Conservation (phyloP, 92 coral and sea anemone species). For the Palythoa heliodiscus region DNA sequence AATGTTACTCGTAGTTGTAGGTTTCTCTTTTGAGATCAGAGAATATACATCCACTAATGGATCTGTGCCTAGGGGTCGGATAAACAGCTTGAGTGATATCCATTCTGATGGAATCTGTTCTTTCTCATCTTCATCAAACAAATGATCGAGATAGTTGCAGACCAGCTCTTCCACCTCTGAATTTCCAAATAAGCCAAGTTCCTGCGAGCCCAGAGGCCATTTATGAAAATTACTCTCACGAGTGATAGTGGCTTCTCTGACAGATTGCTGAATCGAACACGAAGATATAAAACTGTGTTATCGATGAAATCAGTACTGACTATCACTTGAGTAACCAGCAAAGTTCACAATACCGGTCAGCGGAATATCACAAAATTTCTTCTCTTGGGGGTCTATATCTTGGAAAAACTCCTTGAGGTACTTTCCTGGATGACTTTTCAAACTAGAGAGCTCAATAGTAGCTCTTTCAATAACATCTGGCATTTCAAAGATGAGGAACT, state of each 20-base stretch:
- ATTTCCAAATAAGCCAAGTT: constrained; percentile 10
- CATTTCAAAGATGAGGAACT: constrained; percentile 48
- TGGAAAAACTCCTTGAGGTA: constrained; percentile 6
- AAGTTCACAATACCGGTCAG: background rate
- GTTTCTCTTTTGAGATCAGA: constrained; percentile 46
- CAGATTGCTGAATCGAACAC: background rate
- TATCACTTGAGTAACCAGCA: background rate
- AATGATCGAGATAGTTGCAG: constrained; percentile 3
- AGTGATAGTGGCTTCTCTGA: constrained; percentile 14
- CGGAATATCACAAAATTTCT: background rate
- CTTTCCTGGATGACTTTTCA: constrained; percentile 5
- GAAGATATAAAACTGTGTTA: background rate
- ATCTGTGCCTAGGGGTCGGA: constrained; percentile 45
- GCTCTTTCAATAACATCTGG: constrained; percentile 54
- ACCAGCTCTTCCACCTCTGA: background rate
- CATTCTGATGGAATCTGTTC: constrained; percentile 44
- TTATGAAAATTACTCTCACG: constrained; percentile 4
- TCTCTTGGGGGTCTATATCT: background rate
- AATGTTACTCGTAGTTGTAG: constrained; percentile 41
- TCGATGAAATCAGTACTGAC: background rate
- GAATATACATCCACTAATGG: constrained; percentile 50
- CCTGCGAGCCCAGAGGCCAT: constrained; percentile 7
- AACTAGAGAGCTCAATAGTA: constrained; percentile 19
- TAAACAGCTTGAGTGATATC: constrained; percentile 47
- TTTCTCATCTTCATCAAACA: constrained; percentile 15